Evolutionary conservation across 1,140 invertebrate species (phyloP).

Genomic region (Glossosoma conforme): DNA sequence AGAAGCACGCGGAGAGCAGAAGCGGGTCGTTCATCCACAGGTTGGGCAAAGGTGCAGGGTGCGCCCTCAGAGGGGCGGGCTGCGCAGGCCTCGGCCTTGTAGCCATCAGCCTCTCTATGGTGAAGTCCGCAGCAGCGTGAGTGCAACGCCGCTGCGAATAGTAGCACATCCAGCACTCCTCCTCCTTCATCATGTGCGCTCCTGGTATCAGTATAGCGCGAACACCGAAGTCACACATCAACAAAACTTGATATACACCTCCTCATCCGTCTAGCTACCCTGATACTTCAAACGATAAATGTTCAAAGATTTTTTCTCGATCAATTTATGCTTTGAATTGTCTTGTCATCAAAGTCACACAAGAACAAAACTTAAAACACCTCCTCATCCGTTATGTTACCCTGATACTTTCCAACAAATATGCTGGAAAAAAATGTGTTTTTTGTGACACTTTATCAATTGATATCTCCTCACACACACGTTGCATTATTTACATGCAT

Average conservation of each 20-base stretch:
- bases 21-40: conserved; percentile 40
- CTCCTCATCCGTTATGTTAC: no score
- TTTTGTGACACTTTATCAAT: no score
- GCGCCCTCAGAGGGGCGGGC: conserved; percentile 20
- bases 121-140: conserved; percentile 38
- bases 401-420: no score
- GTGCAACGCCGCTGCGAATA: conserved; percentile 21
- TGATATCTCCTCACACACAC: no score
- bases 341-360: no score
- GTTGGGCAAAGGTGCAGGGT: conserved; percentile 21
- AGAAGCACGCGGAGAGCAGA: conserved; percentile 46
- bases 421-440: no score
- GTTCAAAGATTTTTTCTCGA: not conserved
- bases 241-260: no score
- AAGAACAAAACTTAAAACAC: no score
- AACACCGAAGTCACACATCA: no score
- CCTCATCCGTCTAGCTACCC: not conserved
- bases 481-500: no score
- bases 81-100: conserved; percentile 26
- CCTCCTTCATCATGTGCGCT: conserved; percentile 40
- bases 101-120: conserved; percentile 44
- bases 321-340: not conserved
- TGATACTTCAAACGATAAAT: no score
- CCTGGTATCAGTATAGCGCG: conserved; percentile 4
- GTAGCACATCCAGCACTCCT: conserved; percentile 45